Evolutionary conservation across 1,140 invertebrate genomes (phyloP).

Genomic region (Diachasma alloeum): DNA sequence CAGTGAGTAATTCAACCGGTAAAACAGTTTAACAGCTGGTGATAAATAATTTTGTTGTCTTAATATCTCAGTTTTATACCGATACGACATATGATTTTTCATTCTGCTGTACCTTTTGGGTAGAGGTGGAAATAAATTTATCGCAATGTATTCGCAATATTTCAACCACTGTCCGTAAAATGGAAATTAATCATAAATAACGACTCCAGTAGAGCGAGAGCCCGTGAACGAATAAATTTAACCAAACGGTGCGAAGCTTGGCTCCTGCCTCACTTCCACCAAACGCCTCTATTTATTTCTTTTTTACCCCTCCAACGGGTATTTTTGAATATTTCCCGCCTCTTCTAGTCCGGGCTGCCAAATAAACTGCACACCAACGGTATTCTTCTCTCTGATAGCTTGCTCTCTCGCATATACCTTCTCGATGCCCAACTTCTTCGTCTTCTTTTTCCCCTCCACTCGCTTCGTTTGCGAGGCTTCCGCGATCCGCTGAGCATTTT

Average conservation of each 20-base stretch:
- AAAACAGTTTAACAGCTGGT: background rate
- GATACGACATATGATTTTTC: background rate
- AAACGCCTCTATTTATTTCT: slow-evolving; percentile 20
- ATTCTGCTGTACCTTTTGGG: background rate
- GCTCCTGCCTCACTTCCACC: background rate
- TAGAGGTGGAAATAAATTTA: slow-evolving; percentile 4
- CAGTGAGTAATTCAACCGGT: background rate
- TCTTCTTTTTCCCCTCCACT: slow-evolving; percentile 12
- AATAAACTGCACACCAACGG: slow-evolving; percentile 9
- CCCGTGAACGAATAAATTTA: slow-evolving; percentile 20
- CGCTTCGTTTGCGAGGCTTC: background rate
- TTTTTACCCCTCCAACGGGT: background rate
- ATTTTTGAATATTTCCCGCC: slow-evolving; percentile 26
- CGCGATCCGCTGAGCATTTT: background rate
- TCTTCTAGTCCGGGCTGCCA: background rate
- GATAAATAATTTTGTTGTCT: background rate
- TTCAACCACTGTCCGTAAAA: slow-evolving; percentile 17
- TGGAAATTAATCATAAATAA: slow-evolving; percentile 31
- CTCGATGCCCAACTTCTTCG: slow-evolving; percentile 16
- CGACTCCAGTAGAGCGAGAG: slow-evolving; percentile 6
- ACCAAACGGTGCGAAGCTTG: slow-evolving; percentile 1
- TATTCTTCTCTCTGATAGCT: slow-evolving; percentile 4
- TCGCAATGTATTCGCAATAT: slow-evolving; percentile 24
- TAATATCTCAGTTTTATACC: background rate
- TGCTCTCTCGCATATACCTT: background rate